Evolutionary conservation across 2,797 vertebrate species (phyloP).

Genomic region (Pangasius macronema): DNA sequence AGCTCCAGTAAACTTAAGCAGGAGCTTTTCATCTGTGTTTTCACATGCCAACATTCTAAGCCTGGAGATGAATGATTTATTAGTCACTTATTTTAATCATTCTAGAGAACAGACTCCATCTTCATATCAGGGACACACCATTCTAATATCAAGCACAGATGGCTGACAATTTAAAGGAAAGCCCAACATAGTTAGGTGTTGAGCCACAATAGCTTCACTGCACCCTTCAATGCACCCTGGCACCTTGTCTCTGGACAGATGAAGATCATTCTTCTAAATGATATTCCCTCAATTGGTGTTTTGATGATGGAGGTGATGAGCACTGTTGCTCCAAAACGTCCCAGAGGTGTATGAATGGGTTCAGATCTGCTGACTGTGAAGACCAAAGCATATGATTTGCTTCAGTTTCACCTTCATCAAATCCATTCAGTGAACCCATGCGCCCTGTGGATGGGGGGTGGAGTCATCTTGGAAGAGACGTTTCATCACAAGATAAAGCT

Average conservation of each 20-base stretch:
- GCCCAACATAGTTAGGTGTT: neutral
- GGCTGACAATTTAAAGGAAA: neutral
- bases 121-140: neutral
- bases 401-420: neutral
- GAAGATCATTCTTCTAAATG: neutral
- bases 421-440: neutral
- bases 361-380: neutral
- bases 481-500: neutral
- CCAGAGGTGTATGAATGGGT: neutral
- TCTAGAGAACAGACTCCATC: neutral
- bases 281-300: neutral
- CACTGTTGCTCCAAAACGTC: neutral
- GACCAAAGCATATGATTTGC: neutral
- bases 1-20: neutral
- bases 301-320: neutral
- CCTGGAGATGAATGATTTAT: constrained; percentile 33
- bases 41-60: constrained; percentile 2
- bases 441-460: neutral
- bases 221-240: neutral
- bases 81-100: constrained; percentile 18
- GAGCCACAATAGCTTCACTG: too few relatives aligned
- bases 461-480: neutral
- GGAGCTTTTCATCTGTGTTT: constrained; percentile 3
- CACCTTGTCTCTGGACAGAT: neutral
- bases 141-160: neutral